Percentiles rank a stretch among this genome's conserved stretches.
phyloP scores from a whole-genome alignment of 1,140 invertebrate species.

The Dermatophagoides farinae region DNA sequence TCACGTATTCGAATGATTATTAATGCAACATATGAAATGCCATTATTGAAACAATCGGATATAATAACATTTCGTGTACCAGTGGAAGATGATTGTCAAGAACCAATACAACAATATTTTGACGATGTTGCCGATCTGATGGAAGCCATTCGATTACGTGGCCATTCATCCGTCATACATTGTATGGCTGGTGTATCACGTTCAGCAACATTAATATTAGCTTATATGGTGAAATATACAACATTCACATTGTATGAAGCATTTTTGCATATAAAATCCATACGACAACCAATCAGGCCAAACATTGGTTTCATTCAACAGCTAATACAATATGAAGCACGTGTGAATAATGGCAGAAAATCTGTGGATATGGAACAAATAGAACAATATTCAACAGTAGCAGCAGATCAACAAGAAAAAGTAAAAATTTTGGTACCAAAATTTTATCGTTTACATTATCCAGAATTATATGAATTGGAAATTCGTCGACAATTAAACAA shows the following conservation, averaged over 20 bases:
- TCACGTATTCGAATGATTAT: not conserved
- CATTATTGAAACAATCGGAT: not conserved
- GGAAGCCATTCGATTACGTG: not conserved
- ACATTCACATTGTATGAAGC: slow-evolving; percentile 51
- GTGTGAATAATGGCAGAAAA: not conserved
- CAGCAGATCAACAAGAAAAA: no score
- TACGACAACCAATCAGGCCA: slow-evolving; percentile 3
- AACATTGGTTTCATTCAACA: slow-evolving; percentile 14
- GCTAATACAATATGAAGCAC: slow-evolving; percentile 24
- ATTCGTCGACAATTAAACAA: not conserved
- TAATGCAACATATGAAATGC: not conserved
- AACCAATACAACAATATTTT: slow-evolving; percentile 1
- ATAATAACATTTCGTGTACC: not conserved
- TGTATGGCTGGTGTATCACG: slow-evolving; percentile 72
- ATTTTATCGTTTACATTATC: not conserved
- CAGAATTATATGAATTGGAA: not conserved
- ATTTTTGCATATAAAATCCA: slow-evolving; percentile 23
- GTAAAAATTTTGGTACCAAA: not conserved
- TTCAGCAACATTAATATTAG: slow-evolving; percentile 59
- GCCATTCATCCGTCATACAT: slow-evolving; percentile 40
- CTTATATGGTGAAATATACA: slow-evolving; percentile 65
- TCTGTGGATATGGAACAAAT: not conserved
- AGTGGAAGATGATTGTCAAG: not conserved
- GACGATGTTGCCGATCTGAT: slow-evolving; percentile 10
- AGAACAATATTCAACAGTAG: not conserved